These are phyloP conservation scores for Dicrostonyx torquatus DNA, from an alignment of 2,797 vertebrate species.

Conservation along the genomic window DNA sequence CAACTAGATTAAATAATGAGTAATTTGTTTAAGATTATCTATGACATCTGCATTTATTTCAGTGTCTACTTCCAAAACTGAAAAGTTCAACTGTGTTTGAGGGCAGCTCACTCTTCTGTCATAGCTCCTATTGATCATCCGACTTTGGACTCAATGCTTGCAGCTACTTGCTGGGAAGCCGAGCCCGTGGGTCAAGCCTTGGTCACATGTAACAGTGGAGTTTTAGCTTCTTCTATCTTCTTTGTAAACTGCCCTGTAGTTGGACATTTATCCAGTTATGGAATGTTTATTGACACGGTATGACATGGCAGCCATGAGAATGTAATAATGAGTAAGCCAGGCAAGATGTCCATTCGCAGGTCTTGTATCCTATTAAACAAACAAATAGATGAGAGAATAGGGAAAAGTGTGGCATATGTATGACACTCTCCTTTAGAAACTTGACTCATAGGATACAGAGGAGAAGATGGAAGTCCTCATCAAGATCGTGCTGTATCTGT, in stretches of 20 bases:
- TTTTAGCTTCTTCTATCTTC: not conserved
- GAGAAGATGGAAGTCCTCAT: not conserved
- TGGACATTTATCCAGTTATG: not conserved
- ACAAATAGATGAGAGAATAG: not conserved
- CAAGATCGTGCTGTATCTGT: not conserved
- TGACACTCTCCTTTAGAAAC: not conserved
- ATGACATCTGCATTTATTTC: conserved; percentile 21
- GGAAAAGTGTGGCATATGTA: not conserved
- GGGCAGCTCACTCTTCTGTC: not conserved
- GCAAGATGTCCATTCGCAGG: not conserved
- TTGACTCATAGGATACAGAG: not conserved
- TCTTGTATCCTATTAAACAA: not conserved
- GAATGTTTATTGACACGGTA: not conserved
- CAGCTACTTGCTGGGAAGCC: not conserved
- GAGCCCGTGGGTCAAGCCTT: not conserved
- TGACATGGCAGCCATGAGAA: not conserved
- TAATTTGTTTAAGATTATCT: conserved; percentile 16
- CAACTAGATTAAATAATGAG: conserved; percentile 22
- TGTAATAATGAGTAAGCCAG: not conserved
- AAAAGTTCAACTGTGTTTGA: not conserved
- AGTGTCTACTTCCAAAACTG: not conserved
- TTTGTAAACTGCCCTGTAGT: not conserved
- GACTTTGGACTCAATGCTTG: not conserved
- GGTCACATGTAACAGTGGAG: rapidly evolving
- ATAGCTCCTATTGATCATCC: not conserved